These are phyloP conservation scores for Torymus auratus DNA, from an alignment of 2,888 invertebrate species.

Conservation along the genomic window DNA sequence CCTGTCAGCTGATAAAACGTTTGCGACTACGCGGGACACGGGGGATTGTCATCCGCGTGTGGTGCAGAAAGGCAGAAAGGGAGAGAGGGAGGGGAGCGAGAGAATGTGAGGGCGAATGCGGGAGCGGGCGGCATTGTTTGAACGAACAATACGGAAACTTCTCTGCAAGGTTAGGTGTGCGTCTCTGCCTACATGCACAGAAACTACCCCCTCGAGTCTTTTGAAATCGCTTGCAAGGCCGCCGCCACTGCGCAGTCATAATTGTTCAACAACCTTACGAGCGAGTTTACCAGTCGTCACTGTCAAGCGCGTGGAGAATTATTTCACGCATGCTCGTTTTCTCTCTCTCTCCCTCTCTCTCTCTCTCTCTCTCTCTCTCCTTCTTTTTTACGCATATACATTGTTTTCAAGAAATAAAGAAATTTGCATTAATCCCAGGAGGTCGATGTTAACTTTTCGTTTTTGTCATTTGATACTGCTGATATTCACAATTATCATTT, in stretches of 20 bases:
- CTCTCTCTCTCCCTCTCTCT: too few relatives aligned
- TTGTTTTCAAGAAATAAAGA: slow-evolving; percentile 23
- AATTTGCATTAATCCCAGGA: background rate
- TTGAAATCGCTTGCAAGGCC: slow-evolving; percentile 21
- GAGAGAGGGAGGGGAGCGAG: too few relatives aligned
- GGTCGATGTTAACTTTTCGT: background rate
- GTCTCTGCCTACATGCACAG: background rate
- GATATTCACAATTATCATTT: background rate
- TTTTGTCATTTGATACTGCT: background rate
- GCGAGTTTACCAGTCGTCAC: slow-evolving; percentile 13
- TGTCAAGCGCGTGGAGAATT: background rate
- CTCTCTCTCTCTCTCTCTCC: too few relatives aligned
- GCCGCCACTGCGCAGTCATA: background rate
- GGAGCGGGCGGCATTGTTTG: slow-evolving; percentile 25
- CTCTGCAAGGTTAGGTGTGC: slow-evolving; percentile 4
- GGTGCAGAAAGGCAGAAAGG: background rate
- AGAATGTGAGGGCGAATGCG: too few relatives aligned
- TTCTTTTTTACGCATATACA: background rate
- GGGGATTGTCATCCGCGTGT: slow-evolving; percentile 7
- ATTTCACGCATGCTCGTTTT: background rate
- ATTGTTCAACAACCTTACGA: slow-evolving; percentile 27
- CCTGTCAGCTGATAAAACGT: slow-evolving; percentile 35
- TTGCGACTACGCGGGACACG: background rate
- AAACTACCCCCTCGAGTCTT: slow-evolving; percentile 11
- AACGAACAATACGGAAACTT: slow-evolving; percentile 19